Conservation (phyloP, 2,888 invertebrate genomes). For the Dioctria linearis region DNA sequence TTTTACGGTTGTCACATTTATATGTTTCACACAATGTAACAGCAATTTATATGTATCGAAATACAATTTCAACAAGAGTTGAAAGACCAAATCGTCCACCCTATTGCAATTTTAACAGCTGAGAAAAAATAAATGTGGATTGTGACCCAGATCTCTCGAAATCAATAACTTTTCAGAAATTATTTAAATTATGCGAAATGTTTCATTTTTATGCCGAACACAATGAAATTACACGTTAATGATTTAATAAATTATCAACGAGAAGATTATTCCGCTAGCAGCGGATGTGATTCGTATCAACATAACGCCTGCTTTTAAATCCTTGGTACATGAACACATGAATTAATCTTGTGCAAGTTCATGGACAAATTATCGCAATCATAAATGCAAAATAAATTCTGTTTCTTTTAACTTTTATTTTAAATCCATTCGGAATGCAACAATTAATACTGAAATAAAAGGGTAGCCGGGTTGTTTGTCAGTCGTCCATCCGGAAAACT, state of each 20-base stretch:
- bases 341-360: background rate
- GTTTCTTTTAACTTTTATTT: background rate
- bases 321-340: background rate
- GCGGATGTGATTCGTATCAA: conserved; percentile 13
- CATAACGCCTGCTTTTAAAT: background rate
- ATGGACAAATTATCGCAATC: conserved; percentile 1
- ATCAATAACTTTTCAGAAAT: background rate
- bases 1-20: background rate
- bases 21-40: background rate
- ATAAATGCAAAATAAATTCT: background rate
- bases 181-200: background rate
- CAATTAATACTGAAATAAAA: conserved; percentile 18
- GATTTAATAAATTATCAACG: conserved; percentile 4
- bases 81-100: background rate
- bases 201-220: background rate
- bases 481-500: conserved; percentile 53
- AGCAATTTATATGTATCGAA: background rate
- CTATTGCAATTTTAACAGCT: background rate
- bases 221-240: background rate
- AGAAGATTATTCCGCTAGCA: background rate
- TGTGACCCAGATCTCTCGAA: background rate
- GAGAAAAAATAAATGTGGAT: background rate
- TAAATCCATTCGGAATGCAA: conserved; percentile 7
- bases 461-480: conserved; percentile 43
- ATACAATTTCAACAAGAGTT: too few species aligned